Conservation (phyloP, 2,888 invertebrate genomes). For the Bruchidius siliquastri region DNA sequence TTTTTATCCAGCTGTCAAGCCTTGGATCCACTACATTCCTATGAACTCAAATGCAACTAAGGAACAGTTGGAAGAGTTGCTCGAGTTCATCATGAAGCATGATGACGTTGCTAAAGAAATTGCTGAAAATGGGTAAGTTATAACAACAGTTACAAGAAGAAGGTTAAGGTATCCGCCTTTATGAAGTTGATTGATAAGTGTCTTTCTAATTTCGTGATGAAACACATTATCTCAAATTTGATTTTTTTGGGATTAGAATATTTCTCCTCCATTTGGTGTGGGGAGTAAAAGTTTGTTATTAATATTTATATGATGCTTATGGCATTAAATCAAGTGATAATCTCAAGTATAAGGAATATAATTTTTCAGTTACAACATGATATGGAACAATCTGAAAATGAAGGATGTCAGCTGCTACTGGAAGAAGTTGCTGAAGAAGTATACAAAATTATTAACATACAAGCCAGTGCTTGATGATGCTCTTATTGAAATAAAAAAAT, state of each 20-base stretch:
- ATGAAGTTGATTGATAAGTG: too few relatives aligned
- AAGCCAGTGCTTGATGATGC: slow-evolving; percentile 56
- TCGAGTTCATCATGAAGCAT: slow-evolving; percentile 72
- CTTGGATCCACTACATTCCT: slow-evolving; percentile 95
- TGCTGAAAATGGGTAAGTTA: slow-evolving; percentile 63
- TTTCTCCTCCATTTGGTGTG: too few relatives aligned
- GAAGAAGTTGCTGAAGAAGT: slow-evolving; percentile 69
- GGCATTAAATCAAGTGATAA: too few relatives aligned
- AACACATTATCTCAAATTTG: too few relatives aligned
- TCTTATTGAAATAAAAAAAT: slow-evolving; percentile 51
- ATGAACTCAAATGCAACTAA: slow-evolving; percentile 61
- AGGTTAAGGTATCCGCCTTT: too few relatives aligned
- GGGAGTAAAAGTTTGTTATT: too few relatives aligned
- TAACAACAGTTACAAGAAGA: too few relatives aligned
- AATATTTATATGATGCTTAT: too few relatives aligned
- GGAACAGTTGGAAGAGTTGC: slow-evolving; percentile 64
- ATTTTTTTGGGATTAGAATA: too few relatives aligned
- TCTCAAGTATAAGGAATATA: too few relatives aligned
- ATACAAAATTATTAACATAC: slow-evolving; percentile 69
- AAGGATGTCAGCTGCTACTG: slow-evolving; percentile 85
- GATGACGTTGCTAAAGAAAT: slow-evolving; percentile 72
- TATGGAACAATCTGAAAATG: slow-evolving; percentile 78
- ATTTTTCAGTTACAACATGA: slow-evolving; percentile 56
- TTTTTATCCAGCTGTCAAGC: slow-evolving; percentile 83
- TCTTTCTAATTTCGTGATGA: too few relatives aligned